Evolutionary conservation across 1,140 invertebrate species (phyloP), one percentile per base, ranked within the genome.

Genomic region (Venustaconcha ellipsiformis): DNA sequence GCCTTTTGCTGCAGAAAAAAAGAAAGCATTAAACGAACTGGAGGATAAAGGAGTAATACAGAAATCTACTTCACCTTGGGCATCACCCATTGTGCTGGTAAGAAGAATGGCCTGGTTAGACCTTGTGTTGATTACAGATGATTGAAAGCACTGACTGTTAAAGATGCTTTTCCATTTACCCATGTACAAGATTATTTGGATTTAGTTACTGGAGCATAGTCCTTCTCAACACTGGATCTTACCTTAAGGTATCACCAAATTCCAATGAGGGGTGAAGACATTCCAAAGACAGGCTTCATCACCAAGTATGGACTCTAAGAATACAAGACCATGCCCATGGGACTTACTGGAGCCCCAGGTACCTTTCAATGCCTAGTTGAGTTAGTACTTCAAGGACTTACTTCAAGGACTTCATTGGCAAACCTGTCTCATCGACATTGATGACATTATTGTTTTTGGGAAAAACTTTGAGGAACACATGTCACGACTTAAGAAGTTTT

Each of bases 181-280:
- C 12, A 26, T 37, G 37, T 72, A 8, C 59, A 72, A 13, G 18
- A 72, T 14, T 72, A 37, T 63, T 17, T 26, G 5, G 71, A 67
- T 23, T 66, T 26, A 8, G 20, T 63, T 6, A 59, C 3, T 26
- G 20, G 68, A 30, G 56, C 70, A 20, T 26, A 63, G 15, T 76
- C 14, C 55, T 76, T 70, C 58, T 76, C 67, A 17, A 76, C 70
- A 58, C 57, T 76, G 18, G 74, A 76, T 76, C 59, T 63, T 17
- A 76, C 70, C 23, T 26, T 59, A 14, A 67, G 59, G 14, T 76
- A 76, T 56, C 66, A 58, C 57, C 66, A 75, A 48, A 70, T n/a
- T 64, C 60, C n/a, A 18, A n/a, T 67, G 6, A 67, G 26, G 15
- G 62, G 62, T 5, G 71, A 72, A 63, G 65, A 74, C 26, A 18